Evolutionary conservation across 2,113 vertebrate species (phyloP).

Genomic region (Scatophagus argus): DNA sequence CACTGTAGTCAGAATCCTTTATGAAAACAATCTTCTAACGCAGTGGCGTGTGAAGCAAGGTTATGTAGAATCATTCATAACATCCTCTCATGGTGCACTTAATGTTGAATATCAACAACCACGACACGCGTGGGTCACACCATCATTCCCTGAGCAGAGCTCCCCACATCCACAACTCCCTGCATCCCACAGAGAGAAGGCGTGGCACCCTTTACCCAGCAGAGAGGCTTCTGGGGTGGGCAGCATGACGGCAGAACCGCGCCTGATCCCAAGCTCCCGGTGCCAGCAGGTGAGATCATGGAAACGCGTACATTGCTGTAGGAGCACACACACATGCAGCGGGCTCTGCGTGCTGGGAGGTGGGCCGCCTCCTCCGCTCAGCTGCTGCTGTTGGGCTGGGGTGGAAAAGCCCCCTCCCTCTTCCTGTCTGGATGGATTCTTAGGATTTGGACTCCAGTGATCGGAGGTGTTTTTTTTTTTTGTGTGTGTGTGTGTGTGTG

Average conservation of each 20-base stretch:
- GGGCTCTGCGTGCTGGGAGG: conserved; percentile 68
- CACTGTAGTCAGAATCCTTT: conserved; percentile 1
- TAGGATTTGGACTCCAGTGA: neutral
- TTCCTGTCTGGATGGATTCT: conserved; percentile 35
- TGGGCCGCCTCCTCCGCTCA: conserved; percentile 41
- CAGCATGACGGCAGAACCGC: conserved; percentile 58
- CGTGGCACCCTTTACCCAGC: conserved; percentile 41
- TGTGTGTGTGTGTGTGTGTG: too few relatives aligned
- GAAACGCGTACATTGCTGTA: conserved; percentile 61
- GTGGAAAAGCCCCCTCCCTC: conserved; percentile 33
- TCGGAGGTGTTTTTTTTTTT: neutral
- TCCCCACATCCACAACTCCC: conserved; percentile 6
- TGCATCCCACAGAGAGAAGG: conserved; percentile 24
- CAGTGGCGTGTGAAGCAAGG: conserved; percentile 9
- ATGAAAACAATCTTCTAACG: conserved; percentile 17
- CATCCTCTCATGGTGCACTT: neutral
- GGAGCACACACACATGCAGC: conserved; percentile 65
- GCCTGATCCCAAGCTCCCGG: conserved; percentile 35
- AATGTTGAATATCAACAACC: neutral
- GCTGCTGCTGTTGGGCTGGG: conserved; percentile 39
- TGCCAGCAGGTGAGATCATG: conserved; percentile 84
- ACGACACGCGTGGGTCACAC: neutral
- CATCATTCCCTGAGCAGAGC: neutral
- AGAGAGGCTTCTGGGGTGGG: conserved; percentile 51
- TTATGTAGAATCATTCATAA: neutral